Conservation (phyloP, 2,797 vertebrate species). For the Hapalemur alaotrensis region DNA sequence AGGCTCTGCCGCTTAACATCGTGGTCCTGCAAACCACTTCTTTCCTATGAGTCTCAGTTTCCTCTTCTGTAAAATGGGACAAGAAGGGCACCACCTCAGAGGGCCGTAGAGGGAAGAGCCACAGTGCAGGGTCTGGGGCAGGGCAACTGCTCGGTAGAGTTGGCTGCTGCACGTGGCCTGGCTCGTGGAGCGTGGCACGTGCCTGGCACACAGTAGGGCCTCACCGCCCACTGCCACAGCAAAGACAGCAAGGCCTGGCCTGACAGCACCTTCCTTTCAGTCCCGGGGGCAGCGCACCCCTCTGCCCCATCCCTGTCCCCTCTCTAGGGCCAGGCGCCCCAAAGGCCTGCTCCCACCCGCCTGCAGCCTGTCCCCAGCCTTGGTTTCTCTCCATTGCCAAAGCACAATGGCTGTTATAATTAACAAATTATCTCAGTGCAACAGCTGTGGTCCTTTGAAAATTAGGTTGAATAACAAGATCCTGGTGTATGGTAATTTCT, state of each 20-base stretch:
- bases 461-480: slow-evolving; percentile 89
- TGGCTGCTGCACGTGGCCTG: not conserved
- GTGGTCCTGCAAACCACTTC: not conserved
- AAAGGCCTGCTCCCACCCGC: not conserved
- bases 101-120: not conserved
- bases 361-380: slow-evolving; percentile 65
- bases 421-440: slow-evolving; percentile 89
- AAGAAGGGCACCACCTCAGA: not conserved
- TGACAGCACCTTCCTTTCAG: not conserved
- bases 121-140: not conserved
- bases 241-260: not conserved
- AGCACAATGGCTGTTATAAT: slow-evolving; percentile 90
- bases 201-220: not conserved
- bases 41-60: slow-evolving; percentile 24
- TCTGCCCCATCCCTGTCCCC: not conserved
- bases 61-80: slow-evolving; percentile 22
- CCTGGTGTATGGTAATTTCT: slow-evolving; percentile 86
- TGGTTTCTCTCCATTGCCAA: slow-evolving; percentile 83
- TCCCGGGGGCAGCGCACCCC: not conserved
- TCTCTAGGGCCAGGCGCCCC: slow-evolving; percentile 7
- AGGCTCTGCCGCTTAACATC: not conserved
- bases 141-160: slow-evolving; percentile 10
- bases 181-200: not conserved
- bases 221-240: not conserved
- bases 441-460: slow-evolving; percentile 91